A percentile compares a stretch with the other conserved stretches of the same genome.
These are phyloP conservation scores for Microhierax caerulescens DNA, from an alignment of 2,797 vertebrate genomes.

Conservation along the genomic window DNA sequence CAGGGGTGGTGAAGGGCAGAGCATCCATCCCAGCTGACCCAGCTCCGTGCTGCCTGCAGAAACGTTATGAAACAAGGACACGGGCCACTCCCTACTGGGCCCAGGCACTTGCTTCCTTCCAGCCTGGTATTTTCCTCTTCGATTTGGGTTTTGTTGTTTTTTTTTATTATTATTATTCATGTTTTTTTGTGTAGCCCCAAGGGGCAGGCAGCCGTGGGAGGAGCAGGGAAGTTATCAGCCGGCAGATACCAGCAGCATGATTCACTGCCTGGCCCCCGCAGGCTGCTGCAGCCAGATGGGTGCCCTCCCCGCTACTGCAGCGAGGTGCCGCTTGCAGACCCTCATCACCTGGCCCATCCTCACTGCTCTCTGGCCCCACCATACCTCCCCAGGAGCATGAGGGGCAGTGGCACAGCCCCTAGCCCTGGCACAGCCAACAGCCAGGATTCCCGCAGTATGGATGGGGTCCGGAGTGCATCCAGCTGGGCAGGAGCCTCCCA, in stretches of 20 bases:
- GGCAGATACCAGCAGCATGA: constrained; percentile 48
- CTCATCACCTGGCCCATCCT: background rate
- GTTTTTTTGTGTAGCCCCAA: background rate
- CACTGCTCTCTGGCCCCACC: background rate
- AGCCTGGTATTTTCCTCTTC: constrained; percentile 34
- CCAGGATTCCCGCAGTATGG: background rate
- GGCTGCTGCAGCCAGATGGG: background rate
- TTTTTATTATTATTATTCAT: background rate
- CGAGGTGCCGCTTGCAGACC: rapidly evolving
- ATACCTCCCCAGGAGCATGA: background rate
- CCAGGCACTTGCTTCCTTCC: background rate
- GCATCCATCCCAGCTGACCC: background rate
- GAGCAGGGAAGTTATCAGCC: constrained; percentile 36
- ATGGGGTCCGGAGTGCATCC: background rate
- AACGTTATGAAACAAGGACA: background rate
- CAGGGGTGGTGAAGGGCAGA: background rate
- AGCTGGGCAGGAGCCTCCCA: background rate
- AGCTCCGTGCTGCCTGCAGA: rapidly evolving
- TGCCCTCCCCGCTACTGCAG: background rate
- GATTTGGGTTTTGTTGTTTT: background rate
- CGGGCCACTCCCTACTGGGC: background rate
- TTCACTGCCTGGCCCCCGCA: constrained; percentile 2
- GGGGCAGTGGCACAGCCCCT: background rate
- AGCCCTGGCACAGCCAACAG: rapidly evolving
- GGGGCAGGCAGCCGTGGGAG: background rate